Percentiles rank a stretch among this genome's conserved stretches.
These are phyloP conservation scores for Steinernema khuongi DNA, from an alignment of 1,140 invertebrate species.

Conservation along the genomic window DNA sequence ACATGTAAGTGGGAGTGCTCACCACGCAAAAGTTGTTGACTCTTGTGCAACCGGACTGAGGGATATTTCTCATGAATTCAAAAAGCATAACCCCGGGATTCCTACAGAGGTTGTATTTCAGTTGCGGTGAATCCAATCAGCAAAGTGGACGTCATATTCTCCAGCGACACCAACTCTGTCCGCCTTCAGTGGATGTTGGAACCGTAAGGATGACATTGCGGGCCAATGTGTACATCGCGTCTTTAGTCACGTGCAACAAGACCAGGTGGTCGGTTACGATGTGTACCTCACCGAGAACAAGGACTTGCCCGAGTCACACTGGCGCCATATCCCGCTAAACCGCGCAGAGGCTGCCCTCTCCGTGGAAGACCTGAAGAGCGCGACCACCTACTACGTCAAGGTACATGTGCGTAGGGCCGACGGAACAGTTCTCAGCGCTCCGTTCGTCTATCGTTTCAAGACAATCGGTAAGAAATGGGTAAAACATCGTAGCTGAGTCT, in stretches of 20 bases:
- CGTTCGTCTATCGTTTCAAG: slow-evolving; percentile 51
- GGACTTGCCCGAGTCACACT: slow-evolving; percentile 36
- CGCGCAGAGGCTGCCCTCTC: slow-evolving; percentile 35
- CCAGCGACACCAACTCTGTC: slow-evolving; percentile 50
- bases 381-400: slow-evolving; percentile 53
- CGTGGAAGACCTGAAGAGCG: slow-evolving; percentile 42
- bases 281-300: slow-evolving; percentile 48
- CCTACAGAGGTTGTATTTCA: slow-evolving; percentile 25
- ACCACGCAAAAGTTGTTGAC: no score
- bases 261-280: slow-evolving; percentile 47
- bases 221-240: background rate
- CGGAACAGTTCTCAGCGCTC: slow-evolving; percentile 46
- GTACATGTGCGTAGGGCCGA: slow-evolving; percentile 45
- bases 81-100: slow-evolving; percentile 3
- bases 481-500: background rate
- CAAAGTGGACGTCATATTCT: slow-evolving; percentile 57
- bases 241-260: slow-evolving; percentile 31
- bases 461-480: slow-evolving; percentile 44
- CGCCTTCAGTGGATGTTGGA: slow-evolving; percentile 54
- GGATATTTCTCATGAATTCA: no score
- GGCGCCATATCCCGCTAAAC: slow-evolving; percentile 36
- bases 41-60: no score
- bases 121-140: slow-evolving; percentile 47
- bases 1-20: no score
- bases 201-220: slow-evolving; percentile 26